Conservation (phyloP, 2,797 vertebrate species). For the Artibeus jamaicensis region DNA sequence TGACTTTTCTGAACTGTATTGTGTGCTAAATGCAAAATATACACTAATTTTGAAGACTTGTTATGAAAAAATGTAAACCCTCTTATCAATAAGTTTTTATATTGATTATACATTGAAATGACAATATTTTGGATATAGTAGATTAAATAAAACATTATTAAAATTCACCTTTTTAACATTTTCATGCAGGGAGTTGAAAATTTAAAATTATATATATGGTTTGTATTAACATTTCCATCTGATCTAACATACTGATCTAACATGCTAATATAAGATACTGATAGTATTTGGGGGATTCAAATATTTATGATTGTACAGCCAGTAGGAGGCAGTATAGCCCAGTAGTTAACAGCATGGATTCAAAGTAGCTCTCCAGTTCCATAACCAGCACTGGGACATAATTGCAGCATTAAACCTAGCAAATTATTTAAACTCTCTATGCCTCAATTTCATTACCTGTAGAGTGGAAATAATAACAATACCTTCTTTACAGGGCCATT, state of each 20-base stretch:
- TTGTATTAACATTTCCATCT: neutral
- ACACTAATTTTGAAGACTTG: neutral
- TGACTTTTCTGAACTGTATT: neutral
- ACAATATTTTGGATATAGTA: neutral
- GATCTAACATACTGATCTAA: neutral
- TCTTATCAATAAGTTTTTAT: neutral
- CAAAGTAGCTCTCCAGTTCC: neutral
- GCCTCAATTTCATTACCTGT: neutral
- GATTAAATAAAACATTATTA: neutral
- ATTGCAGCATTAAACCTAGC: neutral
- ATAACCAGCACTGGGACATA: neutral
- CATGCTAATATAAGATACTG: too few relatives aligned
- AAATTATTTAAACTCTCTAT: neutral
- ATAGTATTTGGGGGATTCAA: neutral
- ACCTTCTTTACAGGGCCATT: neutral
- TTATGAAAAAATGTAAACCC: neutral
- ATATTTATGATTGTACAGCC: neutral
- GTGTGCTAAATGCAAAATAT: neutral
- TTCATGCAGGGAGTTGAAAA: neutral
- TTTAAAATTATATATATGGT: neutral
- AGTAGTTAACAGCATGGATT: conserved; percentile 19
- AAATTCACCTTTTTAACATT: neutral
- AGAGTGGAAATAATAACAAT: neutral
- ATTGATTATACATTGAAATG: neutral
- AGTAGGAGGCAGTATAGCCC: conserved; percentile 71